phyloP scores from a whole-genome alignment of 2,888 invertebrate species.

The Tubulanus polymorphus region DNA sequence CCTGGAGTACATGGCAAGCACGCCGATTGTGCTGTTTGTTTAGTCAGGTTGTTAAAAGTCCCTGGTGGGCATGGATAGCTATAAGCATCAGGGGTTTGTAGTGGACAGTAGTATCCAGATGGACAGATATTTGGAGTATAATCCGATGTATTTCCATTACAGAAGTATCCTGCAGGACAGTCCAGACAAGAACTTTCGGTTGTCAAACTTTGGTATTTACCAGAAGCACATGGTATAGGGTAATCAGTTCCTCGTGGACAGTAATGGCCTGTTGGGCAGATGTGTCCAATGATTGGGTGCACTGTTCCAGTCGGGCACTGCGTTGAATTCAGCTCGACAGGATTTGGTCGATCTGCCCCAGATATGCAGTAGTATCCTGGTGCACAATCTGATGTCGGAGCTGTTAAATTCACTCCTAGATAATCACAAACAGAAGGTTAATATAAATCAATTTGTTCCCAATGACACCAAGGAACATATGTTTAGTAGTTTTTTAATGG shows the following conservation, averaged over 20 bases:
- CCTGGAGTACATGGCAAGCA: constrained; percentile 36
- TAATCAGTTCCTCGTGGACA: constrained; percentile 37
- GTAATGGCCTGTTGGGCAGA: constrained; percentile 40
- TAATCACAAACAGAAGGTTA: no score
- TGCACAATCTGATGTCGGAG: constrained; percentile 35
- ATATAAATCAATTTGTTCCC: no score
- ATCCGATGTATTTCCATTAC: constrained; percentile 42
- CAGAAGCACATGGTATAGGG: constrained; percentile 44
- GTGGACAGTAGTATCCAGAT: constrained; percentile 34
- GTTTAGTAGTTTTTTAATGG: no score
- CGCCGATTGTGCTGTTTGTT: constrained; percentile 23
- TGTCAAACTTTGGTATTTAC: constrained; percentile 42
- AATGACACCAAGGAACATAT: no score
- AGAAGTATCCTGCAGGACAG: constrained; percentile 45
- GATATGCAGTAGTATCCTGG: constrained; percentile 39
- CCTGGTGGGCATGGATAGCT: constrained; percentile 37
- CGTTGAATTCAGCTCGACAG: constrained; percentile 36
- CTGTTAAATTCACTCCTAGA: constrained; percentile 33
- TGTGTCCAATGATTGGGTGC: constrained; percentile 45
- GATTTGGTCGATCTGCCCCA: constrained; percentile 38
- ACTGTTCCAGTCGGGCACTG: constrained; percentile 43
- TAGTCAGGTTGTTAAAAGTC: constrained; percentile 34
- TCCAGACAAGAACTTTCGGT: constrained; percentile 37
- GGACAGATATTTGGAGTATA: constrained; percentile 38
- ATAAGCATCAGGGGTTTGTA: constrained; percentile 32